Conservation (phyloP, 1,140 invertebrate genomes). For the Nylanderia fulva region DNA sequence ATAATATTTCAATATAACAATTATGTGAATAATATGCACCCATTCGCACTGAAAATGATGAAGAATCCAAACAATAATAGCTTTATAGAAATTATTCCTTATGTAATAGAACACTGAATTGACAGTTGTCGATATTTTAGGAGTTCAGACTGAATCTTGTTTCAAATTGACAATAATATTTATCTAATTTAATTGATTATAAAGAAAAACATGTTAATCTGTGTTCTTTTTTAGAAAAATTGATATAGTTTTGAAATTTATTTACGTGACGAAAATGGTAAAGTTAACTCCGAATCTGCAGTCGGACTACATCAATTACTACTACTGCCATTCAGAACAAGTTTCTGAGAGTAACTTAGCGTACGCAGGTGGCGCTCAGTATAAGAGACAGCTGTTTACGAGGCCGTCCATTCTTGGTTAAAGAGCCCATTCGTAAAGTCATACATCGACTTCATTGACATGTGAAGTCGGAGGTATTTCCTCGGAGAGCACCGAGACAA, state of each 20-base stretch:
- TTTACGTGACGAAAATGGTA: background rate
- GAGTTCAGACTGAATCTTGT: background rate
- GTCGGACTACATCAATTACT: background rate
- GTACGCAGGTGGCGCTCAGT: constrained; percentile 19
- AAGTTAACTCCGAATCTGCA: background rate
- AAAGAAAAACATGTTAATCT: background rate
- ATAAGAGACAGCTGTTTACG: background rate
- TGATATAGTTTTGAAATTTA: background rate
- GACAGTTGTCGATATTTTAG: constrained; percentile 8
- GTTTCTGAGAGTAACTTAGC: constrained; percentile 1
- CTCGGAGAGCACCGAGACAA: constrained; percentile 24
- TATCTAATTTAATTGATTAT: too few relatives aligned
- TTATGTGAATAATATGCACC: background rate
- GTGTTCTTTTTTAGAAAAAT: background rate
- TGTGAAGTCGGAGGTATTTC: background rate
- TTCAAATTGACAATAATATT: background rate
- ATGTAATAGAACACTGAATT: background rate
- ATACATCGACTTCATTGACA: constrained; percentile 10
- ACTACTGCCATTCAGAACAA: background rate
- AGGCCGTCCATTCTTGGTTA: constrained; percentile 17
- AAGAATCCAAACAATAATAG: background rate
- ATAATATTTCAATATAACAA: background rate
- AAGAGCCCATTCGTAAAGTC: constrained; percentile 15
- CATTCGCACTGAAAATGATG: background rate
- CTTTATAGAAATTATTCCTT: background rate